A percentile compares a stretch with the other conserved stretches of the same genome.
These are phyloP conservation scores for Actenoides lindsayi DNA, from an alignment of 2,113 vertebrate genomes.

Conservation along the genomic window DNA sequence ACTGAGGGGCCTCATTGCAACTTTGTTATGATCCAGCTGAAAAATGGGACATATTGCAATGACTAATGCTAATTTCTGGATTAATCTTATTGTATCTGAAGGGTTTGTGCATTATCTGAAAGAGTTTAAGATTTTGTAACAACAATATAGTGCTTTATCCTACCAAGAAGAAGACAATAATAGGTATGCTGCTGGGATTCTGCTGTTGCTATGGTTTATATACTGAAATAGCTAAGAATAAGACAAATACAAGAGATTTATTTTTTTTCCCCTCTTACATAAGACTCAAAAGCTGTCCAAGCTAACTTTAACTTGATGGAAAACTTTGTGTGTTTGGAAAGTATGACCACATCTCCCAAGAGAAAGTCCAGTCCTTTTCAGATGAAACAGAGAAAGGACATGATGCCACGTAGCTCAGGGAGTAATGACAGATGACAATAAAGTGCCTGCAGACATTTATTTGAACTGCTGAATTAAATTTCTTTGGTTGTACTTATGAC, in stretches of 20 bases:
- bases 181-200: not conserved
- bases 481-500: not conserved
- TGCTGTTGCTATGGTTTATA: not conserved
- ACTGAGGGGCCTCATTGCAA: not conserved
- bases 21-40: not conserved
- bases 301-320: not conserved
- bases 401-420: not conserved
- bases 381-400: not conserved
- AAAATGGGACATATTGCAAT: not conserved
- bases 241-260: not conserved
- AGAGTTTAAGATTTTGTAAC: not conserved
- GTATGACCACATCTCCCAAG: not conserved
- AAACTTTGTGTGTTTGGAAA: not conserved
- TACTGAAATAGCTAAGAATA: not conserved
- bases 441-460: not conserved
- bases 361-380: not conserved
- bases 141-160: not conserved
- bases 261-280: not conserved
- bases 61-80: not conserved
- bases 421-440: not conserved
- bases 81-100: not conserved
- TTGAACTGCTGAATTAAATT: not conserved
- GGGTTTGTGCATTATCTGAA: not conserved
- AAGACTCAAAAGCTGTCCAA: not conserved
- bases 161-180: not conserved